phyloP scores from a whole-genome alignment of 2,888 invertebrate species.

The Pimpla rufipes region DNA sequence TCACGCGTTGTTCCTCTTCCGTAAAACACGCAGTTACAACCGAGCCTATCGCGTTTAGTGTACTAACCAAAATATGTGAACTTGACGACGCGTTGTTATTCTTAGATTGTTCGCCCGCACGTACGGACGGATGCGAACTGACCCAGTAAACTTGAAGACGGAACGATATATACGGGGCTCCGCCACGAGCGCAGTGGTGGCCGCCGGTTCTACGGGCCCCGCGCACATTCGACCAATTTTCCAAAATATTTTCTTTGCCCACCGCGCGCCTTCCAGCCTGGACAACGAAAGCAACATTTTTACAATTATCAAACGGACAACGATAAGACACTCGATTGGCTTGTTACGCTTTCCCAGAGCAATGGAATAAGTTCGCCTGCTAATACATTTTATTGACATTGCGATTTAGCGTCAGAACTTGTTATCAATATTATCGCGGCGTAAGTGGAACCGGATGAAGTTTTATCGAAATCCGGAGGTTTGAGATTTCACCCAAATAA shows the following conservation, averaged over 20 bases:
- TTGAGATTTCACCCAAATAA: not conserved
- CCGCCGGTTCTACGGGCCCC: not conserved
- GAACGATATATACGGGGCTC: constrained; percentile 25
- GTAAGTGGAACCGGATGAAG: not conserved
- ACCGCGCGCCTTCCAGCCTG: not conserved
- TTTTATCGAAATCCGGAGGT: not conserved
- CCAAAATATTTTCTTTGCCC: not conserved
- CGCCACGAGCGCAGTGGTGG: constrained; percentile 13
- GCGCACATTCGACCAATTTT: not conserved
- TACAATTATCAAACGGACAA: not conserved
- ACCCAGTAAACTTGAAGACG: constrained; percentile 40
- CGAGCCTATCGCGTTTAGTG: not conserved
- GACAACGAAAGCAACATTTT: not conserved
- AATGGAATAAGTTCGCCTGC: not conserved
- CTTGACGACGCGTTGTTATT: constrained; percentile 17
- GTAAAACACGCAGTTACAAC: not conserved
- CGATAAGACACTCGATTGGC: not conserved
- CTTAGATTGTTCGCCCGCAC: constrained; percentile 22
- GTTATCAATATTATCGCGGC: not conserved
- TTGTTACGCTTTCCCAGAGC: not conserved
- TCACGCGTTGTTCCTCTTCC: not conserved
- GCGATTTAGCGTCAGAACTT: not conserved
- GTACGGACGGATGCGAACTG: constrained; percentile 43
- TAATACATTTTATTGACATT: not conserved
- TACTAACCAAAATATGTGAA: constrained; percentile 38